phyloP scores from a whole-genome alignment of 2,797 vertebrate genomes.

The Gambusia yucatana region DNA sequence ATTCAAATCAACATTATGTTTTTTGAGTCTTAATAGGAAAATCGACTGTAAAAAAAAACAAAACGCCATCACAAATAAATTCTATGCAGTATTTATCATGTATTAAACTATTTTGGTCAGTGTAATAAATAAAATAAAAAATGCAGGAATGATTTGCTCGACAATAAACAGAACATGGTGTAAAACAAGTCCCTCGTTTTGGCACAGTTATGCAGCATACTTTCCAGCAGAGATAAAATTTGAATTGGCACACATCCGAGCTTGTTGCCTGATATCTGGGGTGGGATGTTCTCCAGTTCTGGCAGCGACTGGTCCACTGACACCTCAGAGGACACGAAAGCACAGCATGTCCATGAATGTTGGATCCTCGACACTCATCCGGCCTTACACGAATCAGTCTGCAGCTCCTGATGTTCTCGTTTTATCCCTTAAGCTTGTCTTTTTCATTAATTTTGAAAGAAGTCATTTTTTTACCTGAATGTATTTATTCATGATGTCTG shows the following conservation, averaged over 20 bases:
- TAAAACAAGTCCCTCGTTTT: conserved; percentile 24
- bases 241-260: conserved; percentile 40
- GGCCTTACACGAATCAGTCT: conserved; percentile 37
- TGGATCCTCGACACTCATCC: conserved; percentile 12
- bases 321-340: conserved; percentile 40
- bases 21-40: background rate
- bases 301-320: conserved; percentile 41
- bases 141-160: conserved; percentile 8
- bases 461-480: background rate
- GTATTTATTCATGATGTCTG: background rate
- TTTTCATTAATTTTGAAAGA: background rate
- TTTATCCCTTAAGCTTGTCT: background rate
- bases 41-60: background rate
- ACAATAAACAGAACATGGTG: conserved; percentile 15
- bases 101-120: background rate
- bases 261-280: conserved; percentile 28
- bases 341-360: conserved; percentile 31
- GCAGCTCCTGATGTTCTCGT: background rate
- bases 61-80: background rate
- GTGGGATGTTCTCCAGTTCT: conserved; percentile 45
- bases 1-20: background rate
- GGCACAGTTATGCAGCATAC: conserved; percentile 24
- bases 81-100: background rate
- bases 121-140: background rate
- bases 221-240: conserved; percentile 38